A percentile compares a stretch with the other conserved stretches of the same genome.
Evolutionary conservation across 2,113 vertebrate genomes (phyloP).

Genomic region (Prunella himalayana): DNA sequence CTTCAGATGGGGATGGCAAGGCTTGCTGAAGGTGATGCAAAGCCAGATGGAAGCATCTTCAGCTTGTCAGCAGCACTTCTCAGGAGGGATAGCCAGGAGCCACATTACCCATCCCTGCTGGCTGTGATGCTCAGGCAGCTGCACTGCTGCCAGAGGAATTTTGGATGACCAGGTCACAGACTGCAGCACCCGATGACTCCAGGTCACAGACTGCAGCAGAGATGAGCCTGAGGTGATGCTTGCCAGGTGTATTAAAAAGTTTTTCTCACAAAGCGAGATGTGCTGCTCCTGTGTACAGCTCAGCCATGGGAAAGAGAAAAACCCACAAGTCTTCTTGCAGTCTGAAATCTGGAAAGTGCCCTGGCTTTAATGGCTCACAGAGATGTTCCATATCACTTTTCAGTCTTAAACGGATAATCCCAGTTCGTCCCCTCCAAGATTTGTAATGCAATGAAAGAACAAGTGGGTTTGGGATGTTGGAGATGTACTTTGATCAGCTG

Average conservation of each 20-base stretch:
- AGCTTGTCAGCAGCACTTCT: not conserved
- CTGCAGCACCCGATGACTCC: rapidly evolving
- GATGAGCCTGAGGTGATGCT: not conserved
- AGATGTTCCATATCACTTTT: not conserved
- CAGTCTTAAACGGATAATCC: not conserved
- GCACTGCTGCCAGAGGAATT: not conserved
- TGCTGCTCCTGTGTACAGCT: not conserved
- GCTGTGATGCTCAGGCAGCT: not conserved
- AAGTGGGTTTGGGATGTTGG: not conserved
- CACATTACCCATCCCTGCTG: not conserved
- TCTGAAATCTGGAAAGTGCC: not conserved
- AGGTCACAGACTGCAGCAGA: not conserved
- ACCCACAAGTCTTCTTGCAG: not conserved
- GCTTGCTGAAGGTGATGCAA: not conserved
- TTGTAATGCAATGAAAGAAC: not conserved
- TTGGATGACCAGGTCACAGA: not conserved
- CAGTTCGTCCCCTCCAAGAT: not conserved
- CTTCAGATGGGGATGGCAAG: not conserved
- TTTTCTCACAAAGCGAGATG: not conserved
- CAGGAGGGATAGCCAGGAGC: not conserved
- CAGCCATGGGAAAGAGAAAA: not conserved
- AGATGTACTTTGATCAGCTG: not conserved
- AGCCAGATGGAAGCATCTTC: not conserved
- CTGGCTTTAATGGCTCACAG: not conserved
- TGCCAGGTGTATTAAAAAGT: not conserved